phyloP scores from a whole-genome alignment of 2,888 invertebrate species.

The Atrina japonica region DNA sequence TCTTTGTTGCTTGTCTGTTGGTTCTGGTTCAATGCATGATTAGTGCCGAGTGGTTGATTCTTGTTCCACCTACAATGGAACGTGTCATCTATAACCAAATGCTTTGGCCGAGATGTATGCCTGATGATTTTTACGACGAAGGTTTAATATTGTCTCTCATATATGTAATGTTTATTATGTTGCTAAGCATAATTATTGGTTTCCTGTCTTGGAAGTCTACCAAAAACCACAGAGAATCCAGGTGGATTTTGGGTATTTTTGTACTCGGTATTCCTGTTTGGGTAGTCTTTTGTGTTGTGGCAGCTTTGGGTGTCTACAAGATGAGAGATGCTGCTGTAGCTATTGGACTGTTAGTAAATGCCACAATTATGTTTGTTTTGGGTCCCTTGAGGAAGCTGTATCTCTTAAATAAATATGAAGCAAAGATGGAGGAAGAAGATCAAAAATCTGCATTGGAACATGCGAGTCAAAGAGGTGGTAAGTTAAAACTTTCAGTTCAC shows the following conservation, averaged over 20 bases:
- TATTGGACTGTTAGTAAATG: slow-evolving; percentile 80
- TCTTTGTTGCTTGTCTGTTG: slow-evolving; percentile 77
- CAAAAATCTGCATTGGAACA: slow-evolving; percentile 40
- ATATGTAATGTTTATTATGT: slow-evolving; percentile 80
- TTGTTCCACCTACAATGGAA: slow-evolving; percentile 73
- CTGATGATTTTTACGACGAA: slow-evolving; percentile 78
- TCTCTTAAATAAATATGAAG: slow-evolving; percentile 71
- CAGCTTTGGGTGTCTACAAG: slow-evolving; percentile 73
- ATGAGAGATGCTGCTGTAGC: slow-evolving; percentile 79
- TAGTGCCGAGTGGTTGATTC: slow-evolving; percentile 81
- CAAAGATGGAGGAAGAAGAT: slow-evolving; percentile 66
- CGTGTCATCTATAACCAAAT: slow-evolving; percentile 68
- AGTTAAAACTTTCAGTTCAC: background rate
- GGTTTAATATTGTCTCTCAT: slow-evolving; percentile 80
- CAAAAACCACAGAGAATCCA: slow-evolving; percentile 79
- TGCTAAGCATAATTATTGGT: slow-evolving; percentile 79
- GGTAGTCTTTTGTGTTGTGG: slow-evolving; percentile 80
- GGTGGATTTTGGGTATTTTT: slow-evolving; percentile 80
- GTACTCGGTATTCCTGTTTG: slow-evolving; percentile 77
- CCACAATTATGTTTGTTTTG: slow-evolving; percentile 78
- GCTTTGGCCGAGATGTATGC: slow-evolving; percentile 77
- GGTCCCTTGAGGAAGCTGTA: slow-evolving; percentile 80
- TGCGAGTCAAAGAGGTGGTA: slow-evolving; percentile 6
- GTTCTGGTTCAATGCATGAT: slow-evolving; percentile 80
- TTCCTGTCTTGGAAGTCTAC: slow-evolving; percentile 77